A percentile compares a stretch with the other conserved stretches of the same genome.
Conservation (phyloP, 2,113 vertebrate genomes). For the Brachionichthys hirsutus region DNA sequence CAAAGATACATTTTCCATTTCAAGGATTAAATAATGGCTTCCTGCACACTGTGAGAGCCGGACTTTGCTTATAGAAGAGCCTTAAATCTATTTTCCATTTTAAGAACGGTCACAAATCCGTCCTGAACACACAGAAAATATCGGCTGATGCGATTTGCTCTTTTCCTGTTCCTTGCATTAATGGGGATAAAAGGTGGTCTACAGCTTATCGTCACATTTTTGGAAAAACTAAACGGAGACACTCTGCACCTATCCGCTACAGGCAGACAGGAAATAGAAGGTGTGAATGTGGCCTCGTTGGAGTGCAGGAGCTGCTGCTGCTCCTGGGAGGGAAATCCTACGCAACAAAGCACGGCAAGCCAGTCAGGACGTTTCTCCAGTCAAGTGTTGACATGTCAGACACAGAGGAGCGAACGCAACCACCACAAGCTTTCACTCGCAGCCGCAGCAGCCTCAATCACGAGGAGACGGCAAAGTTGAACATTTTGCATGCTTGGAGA, state of each 20-base stretch:
- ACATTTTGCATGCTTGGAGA: not conserved
- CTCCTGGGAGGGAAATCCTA: slow-evolving; percentile 17
- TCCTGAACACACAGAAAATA: slow-evolving; percentile 8
- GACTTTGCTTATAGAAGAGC: slow-evolving; percentile 1
- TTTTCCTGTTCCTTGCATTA: slow-evolving; percentile 29
- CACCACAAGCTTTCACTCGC: slow-evolving; percentile 38
- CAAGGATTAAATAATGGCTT: slow-evolving; percentile 24
- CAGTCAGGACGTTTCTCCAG: slow-evolving; percentile 14
- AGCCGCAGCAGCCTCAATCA: slow-evolving; percentile 3
- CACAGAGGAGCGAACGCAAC: slow-evolving; percentile 5
- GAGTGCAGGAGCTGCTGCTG: not conserved
- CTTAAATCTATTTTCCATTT: slow-evolving; percentile 25
- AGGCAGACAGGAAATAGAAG: not conserved
- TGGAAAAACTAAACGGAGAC: not conserved
- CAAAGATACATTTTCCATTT: slow-evolving; percentile 14
- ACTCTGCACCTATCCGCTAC: not conserved
- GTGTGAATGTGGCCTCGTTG: not conserved
- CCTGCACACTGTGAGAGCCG: not conserved
- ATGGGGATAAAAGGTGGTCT: slow-evolving; percentile 2
- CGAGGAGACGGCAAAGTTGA: slow-evolving; percentile 22
- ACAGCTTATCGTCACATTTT: not conserved
- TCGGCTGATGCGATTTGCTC: slow-evolving; percentile 26
- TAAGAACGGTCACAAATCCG: slow-evolving; percentile 24
- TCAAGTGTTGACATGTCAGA: slow-evolving; percentile 53
- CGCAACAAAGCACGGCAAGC: not conserved